These are phyloP conservation scores for Equus przewalskii DNA, from an alignment of 2,113 vertebrate genomes.

Conservation along the genomic window DNA sequence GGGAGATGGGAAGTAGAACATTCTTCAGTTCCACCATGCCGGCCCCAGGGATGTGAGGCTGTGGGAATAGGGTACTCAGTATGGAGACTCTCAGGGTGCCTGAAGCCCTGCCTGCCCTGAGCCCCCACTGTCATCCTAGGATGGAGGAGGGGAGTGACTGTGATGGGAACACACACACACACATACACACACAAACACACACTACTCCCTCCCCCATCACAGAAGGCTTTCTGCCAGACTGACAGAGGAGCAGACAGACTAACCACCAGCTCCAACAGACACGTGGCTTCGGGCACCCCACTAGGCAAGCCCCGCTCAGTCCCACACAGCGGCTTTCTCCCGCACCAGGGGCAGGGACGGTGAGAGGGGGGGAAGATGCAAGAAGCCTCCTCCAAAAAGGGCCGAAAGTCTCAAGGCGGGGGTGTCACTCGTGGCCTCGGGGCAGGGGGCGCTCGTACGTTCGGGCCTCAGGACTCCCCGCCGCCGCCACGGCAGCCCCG, in stretches of 20 bases:
- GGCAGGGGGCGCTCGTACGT: constrained; percentile 74
- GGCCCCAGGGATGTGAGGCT: not conserved
- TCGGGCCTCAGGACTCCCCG: constrained; percentile 57
- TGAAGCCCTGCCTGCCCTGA: not conserved
- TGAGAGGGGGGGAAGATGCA: not conserved
- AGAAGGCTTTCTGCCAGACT: not conserved
- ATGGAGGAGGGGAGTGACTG: not conserved
- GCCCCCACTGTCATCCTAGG: not conserved
- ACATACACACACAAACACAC: too few species aligned
- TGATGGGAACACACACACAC: not conserved
- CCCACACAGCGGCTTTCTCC: constrained; percentile 40
- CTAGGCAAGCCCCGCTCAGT: not conserved
- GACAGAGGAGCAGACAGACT: not conserved
- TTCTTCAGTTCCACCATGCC: not conserved
- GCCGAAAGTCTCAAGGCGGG: not conserved
- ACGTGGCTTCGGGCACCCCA: not conserved
- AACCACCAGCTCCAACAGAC: not conserved
- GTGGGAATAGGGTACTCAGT: not conserved
- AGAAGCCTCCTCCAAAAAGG: not conserved
- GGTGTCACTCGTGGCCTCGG: constrained; percentile 40
- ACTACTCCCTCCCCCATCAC: not conserved
- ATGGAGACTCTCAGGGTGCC: not conserved
- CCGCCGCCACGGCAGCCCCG: not conserved
- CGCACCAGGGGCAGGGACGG: not conserved
- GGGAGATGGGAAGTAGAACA: not conserved